A percentile compares a stretch with the other conserved stretches of the same genome.
Evolutionary conservation across 2,797 vertebrate species (phyloP).

Genomic region (Malacoraja senta): DNA sequence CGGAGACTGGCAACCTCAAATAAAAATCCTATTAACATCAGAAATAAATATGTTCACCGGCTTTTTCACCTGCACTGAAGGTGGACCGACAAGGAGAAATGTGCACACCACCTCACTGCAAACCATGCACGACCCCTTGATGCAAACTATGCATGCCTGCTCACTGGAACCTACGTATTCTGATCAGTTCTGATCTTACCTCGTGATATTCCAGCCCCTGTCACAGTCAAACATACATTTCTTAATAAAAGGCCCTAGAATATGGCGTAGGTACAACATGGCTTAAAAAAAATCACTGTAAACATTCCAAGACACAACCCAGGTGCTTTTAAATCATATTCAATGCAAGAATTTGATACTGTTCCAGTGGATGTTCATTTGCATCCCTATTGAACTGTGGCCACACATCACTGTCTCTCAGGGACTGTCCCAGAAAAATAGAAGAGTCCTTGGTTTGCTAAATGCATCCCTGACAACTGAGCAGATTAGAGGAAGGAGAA

Average conservation of each 20-base stretch:
- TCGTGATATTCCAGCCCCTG: no score
- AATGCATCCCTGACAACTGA: no score
- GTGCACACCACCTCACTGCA: neutral
- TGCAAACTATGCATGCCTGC: neutral
- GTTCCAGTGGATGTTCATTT: neutral
- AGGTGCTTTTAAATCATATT: neutral
- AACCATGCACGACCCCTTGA: no score
- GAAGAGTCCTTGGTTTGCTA: no score
- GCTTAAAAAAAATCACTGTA: neutral
- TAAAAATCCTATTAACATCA: neutral
- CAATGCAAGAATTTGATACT: neutral
- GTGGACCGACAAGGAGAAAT: neutral
- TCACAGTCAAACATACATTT: neutral
- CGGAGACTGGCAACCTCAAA: neutral
- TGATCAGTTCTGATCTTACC: no score
- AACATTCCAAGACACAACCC: neutral
- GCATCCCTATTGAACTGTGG: neutral
- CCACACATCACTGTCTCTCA: no score
- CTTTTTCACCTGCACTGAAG: neutral
- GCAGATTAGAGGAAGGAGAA: no score
- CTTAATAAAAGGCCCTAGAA: neutral
- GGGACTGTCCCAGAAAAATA: no score
- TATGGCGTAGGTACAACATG: neutral
- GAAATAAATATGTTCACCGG: neutral
- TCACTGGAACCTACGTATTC: neutral